Conservation (phyloP, 2,888 invertebrate species). For the Caenorhabditis japonica region DNA sequence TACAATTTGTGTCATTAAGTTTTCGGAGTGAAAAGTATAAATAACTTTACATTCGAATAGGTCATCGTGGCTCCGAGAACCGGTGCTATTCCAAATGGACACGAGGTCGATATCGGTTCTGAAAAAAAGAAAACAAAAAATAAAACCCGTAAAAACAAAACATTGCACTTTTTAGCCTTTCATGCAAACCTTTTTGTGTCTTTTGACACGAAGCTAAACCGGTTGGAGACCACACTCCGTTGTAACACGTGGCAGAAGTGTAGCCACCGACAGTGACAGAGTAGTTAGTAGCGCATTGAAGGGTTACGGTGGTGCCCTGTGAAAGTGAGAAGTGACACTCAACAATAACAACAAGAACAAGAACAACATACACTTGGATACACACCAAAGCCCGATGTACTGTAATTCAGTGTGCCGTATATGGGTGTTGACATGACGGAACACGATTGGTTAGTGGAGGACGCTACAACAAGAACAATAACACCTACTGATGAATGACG, state of each 20-base stretch:
- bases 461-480: slow-evolving; percentile 12
- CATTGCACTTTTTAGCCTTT: no score
- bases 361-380: slow-evolving; percentile 36
- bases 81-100: slow-evolving; percentile 28
- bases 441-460: slow-evolving; percentile 25
- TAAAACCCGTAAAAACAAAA: no score
- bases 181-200: slow-evolving; percentile 33
- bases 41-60: slow-evolving; percentile 55
- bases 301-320: slow-evolving; percentile 45
- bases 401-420: slow-evolving; percentile 24
- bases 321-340: slow-evolving; percentile 2
- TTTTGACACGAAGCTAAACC: slow-evolving; percentile 28
- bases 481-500: no score
- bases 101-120: slow-evolving; percentile 26
- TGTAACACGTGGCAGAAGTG: slow-evolving; percentile 48
- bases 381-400: slow-evolving; percentile 14
- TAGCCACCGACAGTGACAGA: slow-evolving; percentile 7
- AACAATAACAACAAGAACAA: neutral
- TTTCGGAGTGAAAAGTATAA: no score
- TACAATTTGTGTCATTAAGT: slow-evolving; percentile 5
- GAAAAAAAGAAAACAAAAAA: slow-evolving; percentile 4
- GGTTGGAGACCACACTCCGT: slow-evolving; percentile 42
- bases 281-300: slow-evolving; percentile 44
- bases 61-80: slow-evolving; percentile 36
- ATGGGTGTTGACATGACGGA: slow-evolving; percentile 15